A percentile compares a stretch with the other conserved stretches of the same genome.
Conservation (phyloP, 2,113 vertebrate genomes). For the Pedetes capensis region DNA sequence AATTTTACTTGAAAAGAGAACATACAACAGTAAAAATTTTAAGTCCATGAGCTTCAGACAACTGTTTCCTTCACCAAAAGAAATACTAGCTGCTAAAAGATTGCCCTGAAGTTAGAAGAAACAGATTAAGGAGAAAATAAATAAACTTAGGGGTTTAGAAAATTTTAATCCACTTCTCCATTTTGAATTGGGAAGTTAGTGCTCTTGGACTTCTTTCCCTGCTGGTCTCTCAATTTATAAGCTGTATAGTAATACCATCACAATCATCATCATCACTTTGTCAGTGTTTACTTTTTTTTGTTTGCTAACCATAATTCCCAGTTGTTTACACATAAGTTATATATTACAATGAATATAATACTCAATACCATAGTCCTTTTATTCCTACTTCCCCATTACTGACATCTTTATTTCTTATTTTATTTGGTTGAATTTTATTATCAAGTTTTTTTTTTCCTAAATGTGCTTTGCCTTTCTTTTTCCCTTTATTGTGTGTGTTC, state of each 20-base stretch:
- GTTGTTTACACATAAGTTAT: not conserved
- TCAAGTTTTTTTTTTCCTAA: not conserved
- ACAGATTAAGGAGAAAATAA: not conserved
- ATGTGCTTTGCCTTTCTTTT: not conserved
- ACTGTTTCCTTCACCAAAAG: conserved; percentile 23
- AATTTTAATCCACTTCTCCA: not conserved
- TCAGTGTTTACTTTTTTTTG: not conserved
- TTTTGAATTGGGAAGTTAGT: not conserved
- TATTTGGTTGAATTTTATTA: not conserved
- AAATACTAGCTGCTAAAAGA: conserved; percentile 19
- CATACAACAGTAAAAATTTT: conserved; percentile 36
- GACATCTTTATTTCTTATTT: not conserved
- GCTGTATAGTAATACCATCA: not conserved
- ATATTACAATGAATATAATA: not conserved
- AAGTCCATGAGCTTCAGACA: conserved; percentile 43
- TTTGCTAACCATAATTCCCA: not conserved
- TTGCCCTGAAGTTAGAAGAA: not conserved
- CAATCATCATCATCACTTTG: not conserved
- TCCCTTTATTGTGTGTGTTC: not conserved
- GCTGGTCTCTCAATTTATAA: not conserved
- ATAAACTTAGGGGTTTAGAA: not conserved
- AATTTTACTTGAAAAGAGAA: conserved; percentile 51
- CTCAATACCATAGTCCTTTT: not conserved
- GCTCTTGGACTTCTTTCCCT: not conserved
- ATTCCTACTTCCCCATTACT: not conserved